Evolutionary conservation across 2,888 invertebrate genomes (phyloP), one percentile per base, ranked within the genome.

Genomic region (Ochropleura plecta): DNA sequence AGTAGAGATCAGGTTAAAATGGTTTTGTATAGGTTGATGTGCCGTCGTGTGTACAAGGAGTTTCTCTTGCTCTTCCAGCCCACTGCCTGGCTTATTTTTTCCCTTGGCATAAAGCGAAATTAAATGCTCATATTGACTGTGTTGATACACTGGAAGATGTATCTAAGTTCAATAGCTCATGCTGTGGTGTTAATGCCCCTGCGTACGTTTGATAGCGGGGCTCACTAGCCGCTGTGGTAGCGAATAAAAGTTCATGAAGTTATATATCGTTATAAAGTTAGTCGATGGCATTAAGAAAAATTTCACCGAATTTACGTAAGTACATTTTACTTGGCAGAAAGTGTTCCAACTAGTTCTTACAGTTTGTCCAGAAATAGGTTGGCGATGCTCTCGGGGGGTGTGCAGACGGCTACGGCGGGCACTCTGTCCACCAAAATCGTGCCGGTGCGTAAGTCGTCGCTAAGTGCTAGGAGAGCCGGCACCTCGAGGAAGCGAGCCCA

Each of bases 401-500:
- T 91, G 67, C 96, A 96, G 5, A 95, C 83, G 3, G 88, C 92
- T 0, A 95, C 86, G 0, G 82, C 59, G 0, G 95, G 95, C 79
- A 93, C 78, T 14, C 84, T 81, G 30, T 86, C 79, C 5, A 84
- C 63, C 7, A 83, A 30, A 3, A 75, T 67, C 18, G 76, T 78
- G n/a, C 84, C 72, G 0, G 76, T 62, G 12, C 78, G 81, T 10
- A 82, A 14, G 73, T 92, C 92, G 77, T 92, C 92, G 18, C 79
- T 84, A 9, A 93, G 85, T 51, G 91, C 89, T 16, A 96, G 87
- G 76, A 96, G 76, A 7, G 94, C 94, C 0, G 96, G 96, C 55
- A 93, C 88, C 64, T 94, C 88, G 62, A 90, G 82, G 88, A 95
- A 96, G 12, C 96, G 92, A 57, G 90, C 90, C 96, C 96, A 96